phyloP scores from a whole-genome alignment of 2,888 invertebrate species.

The Pammene aurita region DNA sequence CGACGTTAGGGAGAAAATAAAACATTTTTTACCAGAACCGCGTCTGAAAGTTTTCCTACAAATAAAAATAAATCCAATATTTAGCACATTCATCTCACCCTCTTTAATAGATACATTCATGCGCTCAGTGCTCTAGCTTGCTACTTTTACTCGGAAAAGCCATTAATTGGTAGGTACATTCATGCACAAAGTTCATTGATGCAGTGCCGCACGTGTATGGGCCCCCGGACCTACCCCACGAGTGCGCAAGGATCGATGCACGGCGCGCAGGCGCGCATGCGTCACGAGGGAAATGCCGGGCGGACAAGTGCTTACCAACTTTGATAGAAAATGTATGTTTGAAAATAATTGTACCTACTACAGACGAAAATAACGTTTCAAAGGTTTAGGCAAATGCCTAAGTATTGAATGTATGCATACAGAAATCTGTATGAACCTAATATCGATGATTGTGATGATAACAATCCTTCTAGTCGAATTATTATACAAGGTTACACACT shows the following conservation, averaged over 20 bases:
- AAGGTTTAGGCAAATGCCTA: background rate
- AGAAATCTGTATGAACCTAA: too few relatives aligned
- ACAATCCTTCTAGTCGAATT: too few relatives aligned
- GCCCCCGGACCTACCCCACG: constrained; percentile 73
- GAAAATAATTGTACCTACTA: background rate
- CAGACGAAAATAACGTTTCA: background rate
- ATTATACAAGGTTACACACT: too few relatives aligned
- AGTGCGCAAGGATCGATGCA: constrained; percentile 71
- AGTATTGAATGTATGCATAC: too few relatives aligned
- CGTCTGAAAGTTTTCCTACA: too few relatives aligned
- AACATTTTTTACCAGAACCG: too few relatives aligned
- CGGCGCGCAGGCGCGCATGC: constrained; percentile 65
- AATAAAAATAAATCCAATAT: too few relatives aligned
- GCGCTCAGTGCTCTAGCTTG: constrained; percentile 4
- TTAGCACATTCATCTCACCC: background rate
- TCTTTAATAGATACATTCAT: constrained; percentile 8
- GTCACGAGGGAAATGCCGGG: constrained; percentile 57
- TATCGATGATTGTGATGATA: too few relatives aligned
- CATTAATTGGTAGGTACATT: constrained; percentile 48
- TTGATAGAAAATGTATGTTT: background rate
- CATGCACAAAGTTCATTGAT: constrained; percentile 37
- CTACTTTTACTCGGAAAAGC: constrained; percentile 4
- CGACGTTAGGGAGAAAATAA: too few relatives aligned
- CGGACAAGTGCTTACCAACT: constrained; percentile 46
- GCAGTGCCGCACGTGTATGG: constrained; percentile 56